Evolutionary conservation across 2,797 vertebrate genomes (phyloP), one percentile per base, ranked within the genome.

Genomic region (Amphiprion clarkii): DNA sequence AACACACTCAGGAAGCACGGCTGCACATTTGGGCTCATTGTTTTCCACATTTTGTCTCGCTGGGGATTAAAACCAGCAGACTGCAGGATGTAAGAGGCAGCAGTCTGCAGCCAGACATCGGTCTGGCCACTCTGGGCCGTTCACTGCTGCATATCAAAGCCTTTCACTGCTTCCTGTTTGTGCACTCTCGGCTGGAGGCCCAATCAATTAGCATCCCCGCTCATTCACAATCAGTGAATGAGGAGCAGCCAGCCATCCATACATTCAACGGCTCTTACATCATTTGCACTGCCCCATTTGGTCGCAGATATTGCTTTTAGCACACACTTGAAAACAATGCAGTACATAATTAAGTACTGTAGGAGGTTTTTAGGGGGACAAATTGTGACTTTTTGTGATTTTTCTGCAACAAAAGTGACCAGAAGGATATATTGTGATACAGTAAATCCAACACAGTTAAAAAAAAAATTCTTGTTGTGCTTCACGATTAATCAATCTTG

Each of bases 101-200:
- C 75, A 75, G 67, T 87, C 81, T 81, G 77, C 82, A 73, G 58
- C 42, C 92, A 92, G 89, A 90, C 91, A 40, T 5, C 1, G 64
- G 33, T 71, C 87, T 73, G 82, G 80, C 85, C 67, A 53, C 81
- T 71, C 56, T 58, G 71, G 71, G 74, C 73, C 27, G 1, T 72
- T 71, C 74, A 57, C 74, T 48, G 39, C 86, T 93, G 87, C 90
- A 95, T 93, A 90, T 94, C 93, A 95, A 94, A 94, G 94, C 76
- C 83, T 86, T 86, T 92, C 88, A 83, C 69, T 69, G 91, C 89
- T 92, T 94, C 93, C 92, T 95, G 93, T 95, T 93, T 93, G 90
- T 93, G 89, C 83, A 89, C 82, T 79, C 91, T 69, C 88, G 6
- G 93, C 88, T 88, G 87, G 93, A 81, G 83, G 89, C 87, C 85